Base-by-base conservation (phyloP, 2,113 vertebrate species). In the Hyperoodon ampullatus region DNA sequence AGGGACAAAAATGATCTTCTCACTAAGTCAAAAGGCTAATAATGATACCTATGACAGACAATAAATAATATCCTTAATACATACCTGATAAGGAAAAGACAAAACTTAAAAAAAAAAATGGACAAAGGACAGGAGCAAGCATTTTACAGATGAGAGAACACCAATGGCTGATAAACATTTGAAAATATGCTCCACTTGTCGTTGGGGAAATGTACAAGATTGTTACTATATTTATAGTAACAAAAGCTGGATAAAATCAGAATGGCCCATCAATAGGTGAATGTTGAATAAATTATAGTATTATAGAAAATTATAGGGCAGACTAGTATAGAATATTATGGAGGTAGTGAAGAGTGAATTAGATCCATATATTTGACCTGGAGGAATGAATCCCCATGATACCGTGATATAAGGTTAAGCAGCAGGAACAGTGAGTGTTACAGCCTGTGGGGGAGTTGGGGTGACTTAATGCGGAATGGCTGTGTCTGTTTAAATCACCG, bases 181-280 rank as follows among this genome's bases (percentile, higher is more conserved):
- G 94, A 97, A 92, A 91, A 96, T 87, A 95, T 24, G 26, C 7
- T 61, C 35, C 15, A 47, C 68, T 47, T 89, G 88, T 83, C 74
- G n/a, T 39, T 68, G 71, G 82, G 65, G 89, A 91, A 88, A 68
- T 60, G 70, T 47, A 60, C 53, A 86, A 30, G 72, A 58, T 30
- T 80, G 28, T 77, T 53, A 65, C 10, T 42, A 12, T 61, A 66
- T 21, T 63, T 84, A 80, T 55, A 53, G 19, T 10, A 89, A 77
- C 21, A 39, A 75, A 66, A 94, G 26, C 28, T 71, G 44, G 35
- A 13, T 80, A 50, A n/a, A 87, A n/a, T 90, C 28, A 28, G 71
- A 86, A 83, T 70, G 81, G 70, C 44, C 66, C 5, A 71, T 66
- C 61, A 71, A 47, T 4, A 83, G 39, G 28, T 28, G 24, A 60